Conservation (phyloP, 1,140 invertebrate genomes). For the Drosophila rhopaloa region DNA sequence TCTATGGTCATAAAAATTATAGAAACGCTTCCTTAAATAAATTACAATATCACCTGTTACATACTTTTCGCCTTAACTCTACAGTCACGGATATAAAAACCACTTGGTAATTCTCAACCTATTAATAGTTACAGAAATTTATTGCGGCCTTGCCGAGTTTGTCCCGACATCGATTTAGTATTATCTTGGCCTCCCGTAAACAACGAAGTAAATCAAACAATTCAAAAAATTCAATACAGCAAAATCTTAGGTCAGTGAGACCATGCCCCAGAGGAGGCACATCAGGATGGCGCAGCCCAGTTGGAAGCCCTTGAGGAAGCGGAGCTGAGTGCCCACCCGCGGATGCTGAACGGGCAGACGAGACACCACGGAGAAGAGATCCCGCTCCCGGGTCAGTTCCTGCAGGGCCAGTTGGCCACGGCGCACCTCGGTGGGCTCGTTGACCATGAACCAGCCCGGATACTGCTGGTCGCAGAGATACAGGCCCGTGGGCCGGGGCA, state of each 20-base stretch:
- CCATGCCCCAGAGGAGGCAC: not conserved
- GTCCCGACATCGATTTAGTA: too few species aligned
- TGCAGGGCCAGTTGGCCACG: too few species aligned
- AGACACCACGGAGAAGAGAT: not conserved
- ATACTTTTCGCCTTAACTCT: too few species aligned
- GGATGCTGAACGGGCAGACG: not conserved
- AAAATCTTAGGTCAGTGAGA: not conserved
- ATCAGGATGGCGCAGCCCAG: not conserved
- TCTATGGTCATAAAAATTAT: too few species aligned
- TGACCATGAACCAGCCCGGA: constrained; percentile 29
- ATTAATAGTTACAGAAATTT: constrained; percentile 13
- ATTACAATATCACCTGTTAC: too few species aligned
- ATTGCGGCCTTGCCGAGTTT: not conserved
- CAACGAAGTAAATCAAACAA: not conserved
- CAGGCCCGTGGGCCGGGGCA: constrained; percentile 50
- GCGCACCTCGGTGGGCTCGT: not conserved
- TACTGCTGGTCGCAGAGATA: constrained; percentile 3
- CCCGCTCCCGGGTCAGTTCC: not conserved
- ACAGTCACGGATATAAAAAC: too few species aligned
- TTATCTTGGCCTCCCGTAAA: not conserved
- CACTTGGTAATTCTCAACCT: too few species aligned
- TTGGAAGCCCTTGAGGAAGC: constrained; percentile 3
- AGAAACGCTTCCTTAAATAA: too few species aligned
- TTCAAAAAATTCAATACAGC: too few species aligned
- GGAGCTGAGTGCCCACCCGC: not conserved